Conservation (phyloP, 2,113 vertebrate genomes). For the Lampris megalopsis region DNA sequence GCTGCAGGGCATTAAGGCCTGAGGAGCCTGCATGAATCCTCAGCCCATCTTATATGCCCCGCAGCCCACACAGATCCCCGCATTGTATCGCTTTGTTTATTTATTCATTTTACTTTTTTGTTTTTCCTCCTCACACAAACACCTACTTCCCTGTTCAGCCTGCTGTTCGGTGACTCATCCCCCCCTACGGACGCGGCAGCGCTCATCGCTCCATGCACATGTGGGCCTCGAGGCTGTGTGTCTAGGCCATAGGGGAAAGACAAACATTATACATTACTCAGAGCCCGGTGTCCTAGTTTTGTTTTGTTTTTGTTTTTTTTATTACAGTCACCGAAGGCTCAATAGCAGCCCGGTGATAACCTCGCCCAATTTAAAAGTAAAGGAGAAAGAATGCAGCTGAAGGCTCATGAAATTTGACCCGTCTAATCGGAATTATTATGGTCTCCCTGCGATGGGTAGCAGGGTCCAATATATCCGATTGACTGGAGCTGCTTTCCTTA, state of each 20-base stretch:
- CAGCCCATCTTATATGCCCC: background rate
- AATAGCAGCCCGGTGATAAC: background rate
- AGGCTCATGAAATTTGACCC: background rate
- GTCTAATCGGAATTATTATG: background rate
- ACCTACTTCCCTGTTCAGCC: background rate
- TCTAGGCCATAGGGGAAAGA: background rate
- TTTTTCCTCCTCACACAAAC: background rate
- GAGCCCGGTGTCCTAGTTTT: constrained; percentile 8
- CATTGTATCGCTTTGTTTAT: too few relatives aligned
- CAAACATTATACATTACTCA: constrained; percentile 2
- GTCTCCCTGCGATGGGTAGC: background rate
- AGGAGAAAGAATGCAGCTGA: background rate
- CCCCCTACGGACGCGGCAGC: background rate
- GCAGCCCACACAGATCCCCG: background rate
- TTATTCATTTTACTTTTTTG: too few relatives aligned
- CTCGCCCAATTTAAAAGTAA: background rate
- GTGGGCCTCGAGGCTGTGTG: background rate
- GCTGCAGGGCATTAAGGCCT: constrained; percentile 1
- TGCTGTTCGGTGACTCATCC: constrained; percentile 7
- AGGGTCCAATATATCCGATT: background rate
- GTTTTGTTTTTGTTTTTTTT: background rate
- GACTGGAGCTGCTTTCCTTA: background rate
- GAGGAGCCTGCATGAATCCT: constrained; percentile 19
- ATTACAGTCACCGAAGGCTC: constrained; percentile 2
- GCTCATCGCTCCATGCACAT: background rate